Percentiles rank a stretch among this genome's conserved stretches.
phyloP scores from a whole-genome alignment of 2,888 invertebrate genomes.

The Melikaiella ostensackeni region DNA sequence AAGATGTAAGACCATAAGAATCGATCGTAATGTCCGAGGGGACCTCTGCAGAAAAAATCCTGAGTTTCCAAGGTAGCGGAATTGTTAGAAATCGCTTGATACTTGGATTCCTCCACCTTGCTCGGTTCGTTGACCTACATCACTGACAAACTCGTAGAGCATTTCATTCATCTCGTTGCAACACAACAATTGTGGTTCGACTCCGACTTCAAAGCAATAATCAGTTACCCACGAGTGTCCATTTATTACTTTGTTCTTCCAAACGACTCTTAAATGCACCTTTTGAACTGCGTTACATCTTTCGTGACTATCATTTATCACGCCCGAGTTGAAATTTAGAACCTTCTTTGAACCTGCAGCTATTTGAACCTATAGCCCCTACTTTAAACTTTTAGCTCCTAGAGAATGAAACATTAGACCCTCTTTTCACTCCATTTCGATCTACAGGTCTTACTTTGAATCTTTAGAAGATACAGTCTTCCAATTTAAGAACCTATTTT shows the following conservation, averaged over 20 bases:
- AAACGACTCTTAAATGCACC: conserved; percentile 30
- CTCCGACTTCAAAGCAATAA: conserved; percentile 31
- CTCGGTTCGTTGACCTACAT: conserved; percentile 39
- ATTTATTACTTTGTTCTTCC: conserved; percentile 30
- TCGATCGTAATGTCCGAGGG: conserved; percentile 43
- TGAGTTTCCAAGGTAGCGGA: conserved; percentile 36
- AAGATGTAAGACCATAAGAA: conserved; percentile 43
- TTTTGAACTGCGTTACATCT: conserved; percentile 15
- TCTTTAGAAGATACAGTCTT: too few species aligned
- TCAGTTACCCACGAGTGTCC: conserved; percentile 30
- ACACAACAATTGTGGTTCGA: conserved; percentile 38
- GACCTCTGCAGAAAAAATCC: conserved; percentile 35
- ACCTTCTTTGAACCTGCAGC: too few species aligned
- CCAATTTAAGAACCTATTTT: too few species aligned
- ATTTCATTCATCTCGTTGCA: conserved; percentile 39
- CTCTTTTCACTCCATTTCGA: too few species aligned
- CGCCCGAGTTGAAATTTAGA: too few species aligned
- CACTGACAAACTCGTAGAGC: conserved; percentile 39
- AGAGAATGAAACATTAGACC: too few species aligned
- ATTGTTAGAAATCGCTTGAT: conserved; percentile 19
- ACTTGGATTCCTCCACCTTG: conserved; percentile 26
- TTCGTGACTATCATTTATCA: conserved; percentile 26
- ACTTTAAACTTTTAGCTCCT: too few species aligned
- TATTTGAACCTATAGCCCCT: too few species aligned
- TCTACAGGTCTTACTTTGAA: too few species aligned